These are phyloP conservation scores for Caracal caracal DNA, from an alignment of 2,113 vertebrate genomes.

Conservation along the genomic window DNA sequence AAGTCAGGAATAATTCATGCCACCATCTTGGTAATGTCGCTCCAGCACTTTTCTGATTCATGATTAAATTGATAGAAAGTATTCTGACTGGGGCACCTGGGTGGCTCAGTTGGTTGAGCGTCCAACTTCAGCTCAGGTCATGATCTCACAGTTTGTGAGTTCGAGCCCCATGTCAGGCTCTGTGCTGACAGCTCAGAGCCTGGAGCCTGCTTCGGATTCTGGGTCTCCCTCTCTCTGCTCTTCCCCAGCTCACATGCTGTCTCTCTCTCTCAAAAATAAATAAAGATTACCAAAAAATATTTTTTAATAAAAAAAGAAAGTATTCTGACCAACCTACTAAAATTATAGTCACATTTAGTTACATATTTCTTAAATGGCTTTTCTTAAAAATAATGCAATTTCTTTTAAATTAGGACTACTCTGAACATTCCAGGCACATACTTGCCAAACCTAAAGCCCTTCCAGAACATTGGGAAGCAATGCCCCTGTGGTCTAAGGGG, in stretches of 20 bases:
- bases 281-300: too few relatives aligned
- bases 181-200: too few relatives aligned
- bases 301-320: not conserved
- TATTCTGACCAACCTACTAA: not conserved
- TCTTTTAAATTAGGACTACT: not conserved
- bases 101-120: too few relatives aligned
- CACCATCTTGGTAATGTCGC: not conserved
- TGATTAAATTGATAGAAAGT: not conserved
- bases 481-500: fast-evolving
- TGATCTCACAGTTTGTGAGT: too few relatives aligned
- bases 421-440: not conserved
- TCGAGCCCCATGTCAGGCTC: too few relatives aligned
- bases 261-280: not conserved
- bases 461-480: not conserved
- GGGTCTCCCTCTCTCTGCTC: too few relatives aligned
- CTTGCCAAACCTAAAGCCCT: not conserved
- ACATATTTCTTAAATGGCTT: not conserved
- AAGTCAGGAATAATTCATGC: not conserved
- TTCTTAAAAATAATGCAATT: not conserved
- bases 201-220: too few relatives aligned
- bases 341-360: not conserved
- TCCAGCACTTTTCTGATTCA: not conserved
- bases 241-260: too few relatives aligned
- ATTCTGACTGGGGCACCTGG: not conserved
- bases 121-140: too few relatives aligned